Percentiles rank a stretch among this genome's conserved stretches.
Evolutionary conservation across 2,113 vertebrate genomes (phyloP).

Genomic region (Phaethornis superciliosus): DNA sequence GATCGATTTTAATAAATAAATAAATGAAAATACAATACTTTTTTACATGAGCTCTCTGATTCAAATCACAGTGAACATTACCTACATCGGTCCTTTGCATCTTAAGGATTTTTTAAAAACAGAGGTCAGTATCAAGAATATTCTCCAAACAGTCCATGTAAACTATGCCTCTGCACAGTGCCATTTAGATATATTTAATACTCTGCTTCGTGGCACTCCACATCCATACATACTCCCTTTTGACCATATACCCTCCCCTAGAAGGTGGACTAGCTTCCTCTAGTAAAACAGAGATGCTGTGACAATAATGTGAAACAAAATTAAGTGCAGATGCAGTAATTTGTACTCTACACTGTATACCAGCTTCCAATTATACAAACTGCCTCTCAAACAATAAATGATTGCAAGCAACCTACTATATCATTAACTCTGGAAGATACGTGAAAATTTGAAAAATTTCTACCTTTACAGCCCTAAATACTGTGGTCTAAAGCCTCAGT

Average conservation of each 20-base stretch:
- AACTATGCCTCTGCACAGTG: neutral
- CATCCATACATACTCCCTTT: neutral
- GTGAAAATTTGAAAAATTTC: neutral
- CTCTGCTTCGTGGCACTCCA: neutral
- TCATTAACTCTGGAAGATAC: neutral
- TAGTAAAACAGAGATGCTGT: neutral
- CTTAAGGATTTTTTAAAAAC: conserved; percentile 11
- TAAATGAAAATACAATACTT: neutral
- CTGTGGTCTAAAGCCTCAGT: neutral
- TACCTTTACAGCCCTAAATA: neutral
- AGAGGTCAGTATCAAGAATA: neutral
- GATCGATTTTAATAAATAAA: neutral
- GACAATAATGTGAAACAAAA: neutral
- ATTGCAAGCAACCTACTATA: neutral
- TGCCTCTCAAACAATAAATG: neutral
- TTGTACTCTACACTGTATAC: neutral
- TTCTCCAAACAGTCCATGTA: neutral
- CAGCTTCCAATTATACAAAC: neutral
- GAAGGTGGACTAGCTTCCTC: neutral
- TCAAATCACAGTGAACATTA: neutral
- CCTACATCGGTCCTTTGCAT: neutral
- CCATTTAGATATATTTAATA: neutral
- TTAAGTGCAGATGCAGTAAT: neutral
- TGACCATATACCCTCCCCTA: neutral
- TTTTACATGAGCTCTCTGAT: neutral